Percentiles rank a stretch among this genome's conserved stretches.
phyloP scores from a whole-genome alignment of 2,797 vertebrate species.

The Oreochromis mossambicus region DNA sequence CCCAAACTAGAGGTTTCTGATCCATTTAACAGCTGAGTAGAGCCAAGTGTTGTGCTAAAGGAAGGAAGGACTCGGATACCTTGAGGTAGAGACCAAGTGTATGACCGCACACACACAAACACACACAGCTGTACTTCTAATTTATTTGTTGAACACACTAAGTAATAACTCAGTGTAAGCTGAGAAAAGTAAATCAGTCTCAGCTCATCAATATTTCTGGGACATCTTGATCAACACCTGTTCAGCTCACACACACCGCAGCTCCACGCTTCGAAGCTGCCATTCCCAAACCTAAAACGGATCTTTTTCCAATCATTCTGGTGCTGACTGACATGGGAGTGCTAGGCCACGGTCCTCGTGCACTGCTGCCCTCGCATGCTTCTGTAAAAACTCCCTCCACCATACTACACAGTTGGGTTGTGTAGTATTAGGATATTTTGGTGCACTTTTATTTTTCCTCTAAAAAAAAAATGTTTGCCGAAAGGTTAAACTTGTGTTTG shows the following conservation, averaged over 20 bases:
- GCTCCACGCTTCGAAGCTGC: neutral
- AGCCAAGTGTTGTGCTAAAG: neutral
- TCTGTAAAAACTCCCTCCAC: neutral
- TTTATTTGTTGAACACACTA: neutral
- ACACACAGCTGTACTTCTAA: neutral
- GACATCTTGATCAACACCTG: neutral
- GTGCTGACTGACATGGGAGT: neutral
- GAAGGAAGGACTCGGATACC: accelerated
- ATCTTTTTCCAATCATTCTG: neutral
- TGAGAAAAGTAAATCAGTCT: neutral
- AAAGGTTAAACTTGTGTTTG: neutral
- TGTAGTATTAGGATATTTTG: neutral
- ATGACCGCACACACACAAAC: neutral
- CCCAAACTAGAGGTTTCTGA: neutral
- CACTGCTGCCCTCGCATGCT: neutral
- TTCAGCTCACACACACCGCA: neutral
- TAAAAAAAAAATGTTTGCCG: accelerated
- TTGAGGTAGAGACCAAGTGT: neutral
- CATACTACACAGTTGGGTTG: neutral
- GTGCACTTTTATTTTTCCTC: neutral
- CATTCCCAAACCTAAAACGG: neutral
- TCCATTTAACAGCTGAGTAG: neutral
- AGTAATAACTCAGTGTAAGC: neutral
- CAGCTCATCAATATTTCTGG: neutral
- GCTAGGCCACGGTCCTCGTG: accelerated